A percentile compares a stretch with the other conserved stretches of the same genome.
These are phyloP conservation scores for Tipula lateralis DNA, from an alignment of 2,888 invertebrate genomes.

Conservation along the genomic window DNA sequence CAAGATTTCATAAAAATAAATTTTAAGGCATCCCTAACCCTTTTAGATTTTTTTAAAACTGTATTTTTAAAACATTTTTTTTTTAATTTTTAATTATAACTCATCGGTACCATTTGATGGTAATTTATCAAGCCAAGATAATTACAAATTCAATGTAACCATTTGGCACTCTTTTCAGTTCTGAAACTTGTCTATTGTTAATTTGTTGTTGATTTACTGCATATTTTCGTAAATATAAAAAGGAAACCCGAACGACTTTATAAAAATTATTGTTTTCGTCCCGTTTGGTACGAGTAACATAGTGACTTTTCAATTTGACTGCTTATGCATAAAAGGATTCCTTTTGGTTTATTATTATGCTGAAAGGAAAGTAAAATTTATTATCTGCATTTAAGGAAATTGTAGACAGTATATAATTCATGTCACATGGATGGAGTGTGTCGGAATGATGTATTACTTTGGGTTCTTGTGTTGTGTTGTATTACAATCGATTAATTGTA, in stretches of 20 bases:
- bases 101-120: conserved; percentile 3
- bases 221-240: background rate
- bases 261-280: background rate
- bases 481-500: no score
- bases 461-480: no score
- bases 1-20: background rate
- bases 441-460: no score
- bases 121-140: background rate
- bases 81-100: background rate
- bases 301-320: background rate
- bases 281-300: background rate
- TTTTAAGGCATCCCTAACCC: background rate
- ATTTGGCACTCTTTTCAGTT: background rate
- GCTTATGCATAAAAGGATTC: background rate
- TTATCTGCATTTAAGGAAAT: background rate
- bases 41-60: background rate
- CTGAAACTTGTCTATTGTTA: background rate
- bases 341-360: background rate
- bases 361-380: background rate
- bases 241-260: background rate
- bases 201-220: background rate
- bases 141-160: conserved; percentile 4
- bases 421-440: no score
- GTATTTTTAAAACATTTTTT: background rate
- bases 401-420: background rate